These are phyloP conservation scores for Thumatha senex DNA, from an alignment of 2,888 invertebrate species.

Conservation along the genomic window DNA sequence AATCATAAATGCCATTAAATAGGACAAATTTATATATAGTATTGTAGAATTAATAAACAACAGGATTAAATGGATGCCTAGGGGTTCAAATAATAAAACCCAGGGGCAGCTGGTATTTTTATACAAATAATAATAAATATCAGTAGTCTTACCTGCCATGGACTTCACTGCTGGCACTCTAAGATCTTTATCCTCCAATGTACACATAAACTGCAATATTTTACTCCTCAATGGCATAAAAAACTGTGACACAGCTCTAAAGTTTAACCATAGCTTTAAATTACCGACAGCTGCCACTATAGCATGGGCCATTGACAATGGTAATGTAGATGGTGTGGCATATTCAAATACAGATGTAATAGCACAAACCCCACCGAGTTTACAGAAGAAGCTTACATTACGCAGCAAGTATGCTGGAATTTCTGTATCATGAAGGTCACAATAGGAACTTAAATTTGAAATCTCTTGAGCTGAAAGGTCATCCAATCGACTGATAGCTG, in stretches of 20 bases:
- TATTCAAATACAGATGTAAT: conserved; percentile 94
- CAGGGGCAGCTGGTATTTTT: too few relatives aligned
- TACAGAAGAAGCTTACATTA: conserved; percentile 97
- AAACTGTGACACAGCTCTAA: conserved; percentile 93
- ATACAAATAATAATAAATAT: background rate
- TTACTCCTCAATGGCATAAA: conserved; percentile 94
- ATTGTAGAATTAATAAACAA: too few relatives aligned
- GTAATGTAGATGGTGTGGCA: conserved; percentile 88
- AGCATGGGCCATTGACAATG: conserved; percentile 95
- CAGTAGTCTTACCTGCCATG: conserved; percentile 90
- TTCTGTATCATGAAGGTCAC: conserved; percentile 97
- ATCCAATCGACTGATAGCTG: conserved; percentile 90
- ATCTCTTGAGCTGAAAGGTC: conserved; percentile 94
- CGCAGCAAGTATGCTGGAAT: conserved; percentile 94
- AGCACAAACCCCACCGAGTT: conserved; percentile 93
- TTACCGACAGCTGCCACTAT: conserved; percentile 96
- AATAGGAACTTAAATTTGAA: conserved; percentile 89
- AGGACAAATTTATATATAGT: too few relatives aligned
- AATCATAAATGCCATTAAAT: too few relatives aligned
- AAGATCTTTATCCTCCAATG: conserved; percentile 95
- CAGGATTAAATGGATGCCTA: too few relatives aligned
- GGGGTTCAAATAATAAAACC: too few relatives aligned
- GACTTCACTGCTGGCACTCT: conserved; percentile 94
- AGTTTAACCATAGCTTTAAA: conserved; percentile 96
- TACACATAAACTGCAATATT: conserved; percentile 96